Evolutionary conservation across 2,113 vertebrate genomes (phyloP).

Genomic region (Odocoileus virginianus): DNA sequence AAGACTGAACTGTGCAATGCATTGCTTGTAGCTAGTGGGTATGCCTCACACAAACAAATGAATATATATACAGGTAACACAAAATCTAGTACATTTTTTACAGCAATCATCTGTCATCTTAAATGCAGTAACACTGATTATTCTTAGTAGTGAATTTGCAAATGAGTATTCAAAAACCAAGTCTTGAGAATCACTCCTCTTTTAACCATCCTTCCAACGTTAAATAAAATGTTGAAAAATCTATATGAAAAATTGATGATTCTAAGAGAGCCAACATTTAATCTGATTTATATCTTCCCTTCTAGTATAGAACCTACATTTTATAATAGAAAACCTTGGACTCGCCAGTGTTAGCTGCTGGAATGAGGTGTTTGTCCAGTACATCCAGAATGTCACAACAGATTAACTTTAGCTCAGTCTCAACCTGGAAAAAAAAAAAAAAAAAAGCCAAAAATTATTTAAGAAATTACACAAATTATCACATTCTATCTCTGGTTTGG

Average conservation of each 20-base stretch:
- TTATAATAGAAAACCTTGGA: constrained; percentile 99
- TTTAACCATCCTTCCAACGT: neutral
- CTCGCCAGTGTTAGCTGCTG: constrained; percentile 95
- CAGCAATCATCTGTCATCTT: neutral
- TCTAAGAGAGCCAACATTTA: constrained; percentile 55
- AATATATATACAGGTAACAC: neutral
- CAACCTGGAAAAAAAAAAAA: constrained; percentile 84
- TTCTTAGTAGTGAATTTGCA: neutral
- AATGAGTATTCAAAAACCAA: neutral
- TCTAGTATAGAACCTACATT: constrained; percentile 87
- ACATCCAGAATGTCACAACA: constrained; percentile 98
- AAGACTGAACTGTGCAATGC: neutral
- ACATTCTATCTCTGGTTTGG: neutral
- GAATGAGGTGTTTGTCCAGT: constrained; percentile 98
- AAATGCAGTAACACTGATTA: neutral
- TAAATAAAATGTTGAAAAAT: constrained; percentile 26
- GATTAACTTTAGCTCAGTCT: constrained; percentile 95
- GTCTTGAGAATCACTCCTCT: constrained; percentile 12
- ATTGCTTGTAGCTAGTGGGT: neutral
- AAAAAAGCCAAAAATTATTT: neutral
- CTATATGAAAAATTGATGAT: constrained; percentile 8
- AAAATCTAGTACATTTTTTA: constrained; percentile 4
- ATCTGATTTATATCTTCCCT: constrained; percentile 62
- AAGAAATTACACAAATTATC: neutral
- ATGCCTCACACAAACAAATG: neutral